phyloP scores from a whole-genome alignment of 2,113 vertebrate genomes.

The Tupaia tana region DNA sequence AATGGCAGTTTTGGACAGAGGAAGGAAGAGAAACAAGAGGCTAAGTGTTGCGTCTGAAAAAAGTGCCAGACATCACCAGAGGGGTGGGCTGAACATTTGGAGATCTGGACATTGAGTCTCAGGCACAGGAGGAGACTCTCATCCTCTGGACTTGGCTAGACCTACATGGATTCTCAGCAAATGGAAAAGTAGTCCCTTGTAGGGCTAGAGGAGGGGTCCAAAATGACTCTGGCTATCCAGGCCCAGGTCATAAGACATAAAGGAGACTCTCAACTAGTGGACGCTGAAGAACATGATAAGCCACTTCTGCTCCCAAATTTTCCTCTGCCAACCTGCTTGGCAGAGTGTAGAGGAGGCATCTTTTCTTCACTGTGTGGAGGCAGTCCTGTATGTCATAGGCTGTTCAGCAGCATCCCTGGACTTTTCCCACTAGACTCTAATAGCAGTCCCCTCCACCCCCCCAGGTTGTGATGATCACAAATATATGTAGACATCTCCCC shows the following conservation, averaged over 20 bases:
- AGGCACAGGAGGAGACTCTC: not conserved
- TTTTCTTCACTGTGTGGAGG: not conserved
- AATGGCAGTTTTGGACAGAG: slow-evolving; percentile 52
- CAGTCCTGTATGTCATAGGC: fast-evolving
- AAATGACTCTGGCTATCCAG: too few species aligned
- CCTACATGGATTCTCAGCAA: not conserved
- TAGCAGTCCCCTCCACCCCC: not conserved
- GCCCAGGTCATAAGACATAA: not conserved
- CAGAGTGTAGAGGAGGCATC: too few species aligned
- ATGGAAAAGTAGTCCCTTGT: not conserved
- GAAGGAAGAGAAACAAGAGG: slow-evolving; percentile 63
- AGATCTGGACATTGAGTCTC: slow-evolving; percentile 16
- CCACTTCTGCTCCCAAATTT: not conserved
- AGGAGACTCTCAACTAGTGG: not conserved
- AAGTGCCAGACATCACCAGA: not conserved
- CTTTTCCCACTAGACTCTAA: not conserved
- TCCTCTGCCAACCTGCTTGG: not conserved
- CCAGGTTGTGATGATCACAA: not conserved
- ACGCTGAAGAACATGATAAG: not conserved
- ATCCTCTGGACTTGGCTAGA: not conserved
- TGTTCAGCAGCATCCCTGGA: not conserved
- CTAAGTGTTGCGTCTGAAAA: slow-evolving; percentile 43
- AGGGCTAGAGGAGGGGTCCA: fast-evolving
- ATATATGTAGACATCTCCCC: not conserved
- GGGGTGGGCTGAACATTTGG: slow-evolving; percentile 17